Evolutionary conservation across 2,113 vertebrate species (phyloP), one percentile per base, ranked within the genome.

Genomic region (Paedocypris sp.): DNA sequence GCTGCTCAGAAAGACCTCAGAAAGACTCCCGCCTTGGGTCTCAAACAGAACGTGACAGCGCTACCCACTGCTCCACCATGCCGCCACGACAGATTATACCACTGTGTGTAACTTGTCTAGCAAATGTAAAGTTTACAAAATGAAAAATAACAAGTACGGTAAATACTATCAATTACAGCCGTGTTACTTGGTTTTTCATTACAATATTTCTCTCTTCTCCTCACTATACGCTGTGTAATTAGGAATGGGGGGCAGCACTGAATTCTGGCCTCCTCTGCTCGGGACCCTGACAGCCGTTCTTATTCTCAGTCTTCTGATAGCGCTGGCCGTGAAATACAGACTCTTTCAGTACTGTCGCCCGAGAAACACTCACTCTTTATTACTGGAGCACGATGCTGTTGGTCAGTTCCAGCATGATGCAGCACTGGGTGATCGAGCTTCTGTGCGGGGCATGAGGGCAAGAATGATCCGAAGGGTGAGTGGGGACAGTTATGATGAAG

Each of bases 301-400:
- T 4, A 41, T 71, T 64, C n/a, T 93, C 58, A 90, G 88, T 1
- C 68, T 89, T 16, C 46, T 93, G 62, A 79, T 94, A 0, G 79
- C 87, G 0, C 12, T 90, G 70, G 77, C 60, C 2, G 87, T 89
- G 51, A 96, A 91, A 71, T 89, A 82, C 70, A 90, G 87, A 18
- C 39, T 94, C 53, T 82, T 89, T 71, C 89, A 80, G 46, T 88
- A 78, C 41, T 90, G 92, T 70, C 72, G 82, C 0, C 66, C 81
- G 75, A 90, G 89, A 83, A 93, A 93, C 79, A 85, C 72, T 32
- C 91, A 95, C 74, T 87, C 68, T 1, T 87, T 86, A 0, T 82
- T 97, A 57, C 75, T 84, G 0, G 83, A 90, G 66, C 2, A 57
- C 0, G 76, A 85, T 12, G 66, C 71, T 2, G 28, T 43, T 39